Evolutionary conservation across 1,140 invertebrate species (phyloP), one percentile per base, ranked within the genome.

Genomic region (Pseudomyrmex gracilis): DNA sequence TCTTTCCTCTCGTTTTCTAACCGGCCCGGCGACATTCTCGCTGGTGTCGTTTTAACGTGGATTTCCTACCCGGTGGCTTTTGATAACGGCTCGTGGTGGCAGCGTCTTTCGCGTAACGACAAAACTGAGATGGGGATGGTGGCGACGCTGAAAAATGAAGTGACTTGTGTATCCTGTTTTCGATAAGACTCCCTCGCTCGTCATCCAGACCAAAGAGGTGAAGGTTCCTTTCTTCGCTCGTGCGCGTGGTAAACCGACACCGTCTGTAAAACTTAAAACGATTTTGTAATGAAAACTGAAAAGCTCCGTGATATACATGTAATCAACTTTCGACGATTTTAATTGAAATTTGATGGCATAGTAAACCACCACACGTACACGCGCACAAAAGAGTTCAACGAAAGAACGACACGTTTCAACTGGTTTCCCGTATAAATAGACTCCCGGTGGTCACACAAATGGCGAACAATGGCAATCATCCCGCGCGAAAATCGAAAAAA

Each of bases 1-100:
- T 13, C 66, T 17, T 8, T 17, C 51, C 13, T 22, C 43, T 71
- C 64, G 51, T 70, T 34, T 34, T 47, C 55, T 49, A 71, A 17
- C 53, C 64, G 43, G 63, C 13, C 20, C 66, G 43, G 71, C 53
- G 66, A 34, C 34, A 34, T 80, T 80, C 66, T 80, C 76, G 66
- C 66, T 60, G 51, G 34, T 80, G 66, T 71, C 76, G 66, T 12
- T 80, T 70, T 80, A 80, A 80, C 66, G 76, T 80, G 66, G 76
- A 80, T 80, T 80, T 80, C 66, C 53, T 80, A 80, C 43, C 64
- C 76, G 64, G 64, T 70, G 76, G 76, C 76, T 80, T 80, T 71
- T 80, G 76, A 80, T 80, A 80, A 80, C 76, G 34, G 17, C 34
- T 15, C 53, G 20, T 43, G 43, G 66, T 66, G 58, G 12, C 76